Percentiles rank a stretch among this genome's conserved stretches.
Evolutionary conservation across 2,888 invertebrate genomes (phyloP).

Genomic region (Suillia variegata): DNA sequence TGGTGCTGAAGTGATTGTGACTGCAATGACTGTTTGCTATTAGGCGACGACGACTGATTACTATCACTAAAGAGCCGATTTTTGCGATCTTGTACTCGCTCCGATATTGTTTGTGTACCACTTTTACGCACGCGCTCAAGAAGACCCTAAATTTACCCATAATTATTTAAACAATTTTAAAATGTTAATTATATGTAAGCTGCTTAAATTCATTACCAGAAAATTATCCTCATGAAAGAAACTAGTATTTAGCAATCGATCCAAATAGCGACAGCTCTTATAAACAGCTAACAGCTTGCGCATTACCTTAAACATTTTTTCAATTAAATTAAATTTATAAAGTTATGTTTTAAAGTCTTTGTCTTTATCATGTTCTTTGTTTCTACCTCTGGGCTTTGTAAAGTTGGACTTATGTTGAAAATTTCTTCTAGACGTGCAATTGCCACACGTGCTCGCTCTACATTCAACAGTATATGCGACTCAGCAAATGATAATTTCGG

Average conservation of each 20-base stretch:
- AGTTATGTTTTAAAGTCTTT: conserved; percentile 5
- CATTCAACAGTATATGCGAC: conserved; percentile 74
- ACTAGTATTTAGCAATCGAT: conserved; percentile 82
- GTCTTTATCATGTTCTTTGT: too few species aligned
- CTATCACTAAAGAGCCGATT: conserved; percentile 47
- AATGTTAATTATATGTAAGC: neutral
- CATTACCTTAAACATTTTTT: conserved; percentile 68
- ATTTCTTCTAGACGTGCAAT: conserved; percentile 79
- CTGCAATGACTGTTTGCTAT: conserved; percentile 14
- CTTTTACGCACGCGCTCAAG: conserved; percentile 77
- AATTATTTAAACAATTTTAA: too few species aligned
- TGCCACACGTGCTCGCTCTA: conserved; percentile 76
- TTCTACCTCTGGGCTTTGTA: conserved; percentile 73
- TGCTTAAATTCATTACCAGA: conserved; percentile 62
- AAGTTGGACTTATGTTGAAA: conserved; percentile 75
- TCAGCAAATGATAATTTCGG: conserved; percentile 60
- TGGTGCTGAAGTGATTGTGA: conserved; percentile 8
- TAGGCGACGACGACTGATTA: conserved; percentile 24
- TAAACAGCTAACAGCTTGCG: conserved; percentile 80
- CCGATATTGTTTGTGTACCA: conserved; percentile 67
- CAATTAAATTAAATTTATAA: neutral
- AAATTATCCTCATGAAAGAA: conserved; percentile 86
- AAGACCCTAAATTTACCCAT: conserved; percentile 71
- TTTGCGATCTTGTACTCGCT: conserved; percentile 77
- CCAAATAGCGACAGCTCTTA: conserved; percentile 84